These are phyloP conservation scores for Galaxea fascicularis DNA, from an alignment of 92 coral and sea anemone species.

Conservation along the genomic window DNA sequence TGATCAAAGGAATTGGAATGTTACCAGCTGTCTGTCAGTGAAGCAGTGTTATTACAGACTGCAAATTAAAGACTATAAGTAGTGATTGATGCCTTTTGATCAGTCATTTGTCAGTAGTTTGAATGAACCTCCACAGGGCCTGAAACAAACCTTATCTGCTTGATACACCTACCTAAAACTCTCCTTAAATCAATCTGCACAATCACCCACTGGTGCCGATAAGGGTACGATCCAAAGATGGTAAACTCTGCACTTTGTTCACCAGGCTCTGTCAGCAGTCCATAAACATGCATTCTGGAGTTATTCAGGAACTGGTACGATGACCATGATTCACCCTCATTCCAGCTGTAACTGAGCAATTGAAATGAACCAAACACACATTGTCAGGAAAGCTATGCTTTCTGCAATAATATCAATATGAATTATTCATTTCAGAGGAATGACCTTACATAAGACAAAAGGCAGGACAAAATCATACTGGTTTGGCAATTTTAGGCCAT, in stretches of 20 bases:
- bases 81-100: too few species aligned
- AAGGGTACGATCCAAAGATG: constrained; percentile 83
- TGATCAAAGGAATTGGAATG: too few species aligned
- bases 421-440: too few species aligned
- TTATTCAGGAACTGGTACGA: constrained; percentile 71
- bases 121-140: background rate
- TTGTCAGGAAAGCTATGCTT: background rate
- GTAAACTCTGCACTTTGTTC: constrained; percentile 91
- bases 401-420: too few species aligned
- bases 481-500: too few species aligned
- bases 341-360: constrained; percentile 86
- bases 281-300: constrained; percentile 84
- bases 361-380: constrained; percentile 15
- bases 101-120: too few species aligned
- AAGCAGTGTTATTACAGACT: too few species aligned
- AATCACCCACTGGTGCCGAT: constrained; percentile 84
- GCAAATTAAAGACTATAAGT: too few species aligned
- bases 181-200: constrained; percentile 86
- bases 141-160: background rate
- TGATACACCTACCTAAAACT: constrained; percentile 71
- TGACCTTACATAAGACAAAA: too few species aligned
- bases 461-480: too few species aligned
- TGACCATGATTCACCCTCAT: constrained; percentile 93
- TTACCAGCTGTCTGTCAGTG: too few species aligned
- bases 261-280: constrained; percentile 94